A percentile compares a stretch with the other conserved stretches of the same genome.
Evolutionary conservation across 2,888 invertebrate genomes (phyloP).

Genomic region (Patella ulyssiponensis): DNA sequence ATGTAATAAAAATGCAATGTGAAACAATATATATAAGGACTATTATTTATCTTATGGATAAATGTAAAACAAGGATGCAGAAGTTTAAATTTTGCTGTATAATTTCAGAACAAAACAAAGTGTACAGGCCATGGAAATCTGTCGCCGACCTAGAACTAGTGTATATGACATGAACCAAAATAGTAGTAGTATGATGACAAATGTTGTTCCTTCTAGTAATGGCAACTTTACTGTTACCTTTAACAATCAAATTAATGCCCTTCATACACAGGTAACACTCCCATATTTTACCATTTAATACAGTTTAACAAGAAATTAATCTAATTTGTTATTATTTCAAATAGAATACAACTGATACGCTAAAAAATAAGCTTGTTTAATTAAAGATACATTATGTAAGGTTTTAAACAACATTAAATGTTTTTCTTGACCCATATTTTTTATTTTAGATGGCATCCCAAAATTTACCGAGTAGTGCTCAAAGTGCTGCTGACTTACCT

Average conservation of each 20-base stretch:
- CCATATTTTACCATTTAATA: no score
- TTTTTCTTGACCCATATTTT: neutral
- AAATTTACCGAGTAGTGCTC: constrained; percentile 41
- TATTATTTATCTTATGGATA: no score
- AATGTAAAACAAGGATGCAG: no score
- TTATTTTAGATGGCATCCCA: constrained; percentile 47
- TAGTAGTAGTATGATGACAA: constrained; percentile 62
- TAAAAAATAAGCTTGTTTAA: no score
- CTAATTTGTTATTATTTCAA: no score
- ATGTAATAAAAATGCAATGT: no score
- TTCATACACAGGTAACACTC: constrained; percentile 69
- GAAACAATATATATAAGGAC: no score
- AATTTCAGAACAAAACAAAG: constrained; percentile 81
- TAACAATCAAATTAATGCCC: constrained; percentile 78
- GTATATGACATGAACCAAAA: constrained; percentile 69
- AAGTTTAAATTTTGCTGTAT: no score
- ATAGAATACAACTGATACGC: no score
- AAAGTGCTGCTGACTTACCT: constrained; percentile 62
- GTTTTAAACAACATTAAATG: neutral
- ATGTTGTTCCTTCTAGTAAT: constrained; percentile 78
- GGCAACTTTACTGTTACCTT: constrained; percentile 93
- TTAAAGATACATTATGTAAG: no score
- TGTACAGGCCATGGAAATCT: constrained; percentile 96
- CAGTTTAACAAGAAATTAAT: no score
- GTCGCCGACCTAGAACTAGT: constrained; percentile 74